Evolutionary conservation across 2,113 vertebrate genomes (phyloP).

Genomic region (Larimichthys crocea): DNA sequence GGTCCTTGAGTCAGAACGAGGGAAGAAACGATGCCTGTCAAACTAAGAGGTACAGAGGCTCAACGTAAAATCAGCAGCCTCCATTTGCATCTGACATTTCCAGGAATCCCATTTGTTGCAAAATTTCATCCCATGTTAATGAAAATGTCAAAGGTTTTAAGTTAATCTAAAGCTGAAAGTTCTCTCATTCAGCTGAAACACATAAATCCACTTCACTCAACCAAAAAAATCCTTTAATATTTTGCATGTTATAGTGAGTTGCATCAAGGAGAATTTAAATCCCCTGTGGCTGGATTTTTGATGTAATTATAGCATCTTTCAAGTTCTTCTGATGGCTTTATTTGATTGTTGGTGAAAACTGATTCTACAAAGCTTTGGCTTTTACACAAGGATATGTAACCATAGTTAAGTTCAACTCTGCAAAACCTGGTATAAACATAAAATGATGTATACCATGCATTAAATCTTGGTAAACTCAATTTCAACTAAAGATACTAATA

Average conservation of each 20-base stretch:
- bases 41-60: not conserved
- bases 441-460: no score
- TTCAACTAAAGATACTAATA: no score
- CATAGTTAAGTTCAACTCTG: no score
- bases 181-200: not conserved
- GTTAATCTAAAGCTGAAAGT: not conserved
- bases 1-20: not conserved
- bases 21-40: not conserved
- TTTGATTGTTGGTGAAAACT: no score
- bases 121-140: not conserved
- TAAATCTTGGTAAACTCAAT: no score
- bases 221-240: no score
- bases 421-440: no score
- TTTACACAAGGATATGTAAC: no score
- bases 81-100: not conserved
- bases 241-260: no score
- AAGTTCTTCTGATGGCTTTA: not conserved
- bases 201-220: not conserved
- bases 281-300: no score
- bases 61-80: not conserved
- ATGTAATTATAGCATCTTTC: not conserved
- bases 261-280: no score
- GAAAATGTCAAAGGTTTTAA: not conserved
- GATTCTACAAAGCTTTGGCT: no score
- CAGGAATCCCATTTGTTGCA: not conserved